phyloP scores from a whole-genome alignment of 2,113 vertebrate genomes.

The Gadus chalcogrammus region DNA sequence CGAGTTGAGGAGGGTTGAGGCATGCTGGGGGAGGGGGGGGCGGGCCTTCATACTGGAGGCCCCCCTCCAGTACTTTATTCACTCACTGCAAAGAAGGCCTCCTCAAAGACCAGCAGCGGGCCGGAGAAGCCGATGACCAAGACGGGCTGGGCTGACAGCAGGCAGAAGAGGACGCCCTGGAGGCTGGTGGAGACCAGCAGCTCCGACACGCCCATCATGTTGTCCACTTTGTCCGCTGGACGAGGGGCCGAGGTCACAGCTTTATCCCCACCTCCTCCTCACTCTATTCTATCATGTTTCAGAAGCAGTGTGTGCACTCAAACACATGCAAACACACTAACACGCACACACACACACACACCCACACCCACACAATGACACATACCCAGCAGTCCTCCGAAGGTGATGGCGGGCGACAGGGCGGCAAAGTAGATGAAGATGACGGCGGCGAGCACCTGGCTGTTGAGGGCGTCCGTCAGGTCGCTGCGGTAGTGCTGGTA shows the following conservation, averaged over 20 bases:
- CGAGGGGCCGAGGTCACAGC: no score
- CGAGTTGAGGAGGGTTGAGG: no score
- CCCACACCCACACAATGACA: slow-evolving; percentile 4
- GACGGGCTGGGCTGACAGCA: slow-evolving; percentile 88
- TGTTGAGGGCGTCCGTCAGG: slow-evolving; percentile 83
- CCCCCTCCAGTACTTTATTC: background rate
- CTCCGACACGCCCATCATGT: slow-evolving; percentile 90
- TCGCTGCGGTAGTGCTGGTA: slow-evolving; percentile 89
- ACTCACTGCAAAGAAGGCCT: slow-evolving; percentile 85
- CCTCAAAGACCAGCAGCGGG: slow-evolving; percentile 94
- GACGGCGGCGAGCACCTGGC: slow-evolving; percentile 86
- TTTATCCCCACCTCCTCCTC: no score
- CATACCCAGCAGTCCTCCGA: slow-evolving; percentile 88
- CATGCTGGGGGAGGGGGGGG: no score
- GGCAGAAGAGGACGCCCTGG: slow-evolving; percentile 87
- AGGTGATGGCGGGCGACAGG: slow-evolving; percentile 90
- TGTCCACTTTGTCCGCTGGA: slow-evolving; percentile 86
- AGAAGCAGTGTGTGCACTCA: no score
- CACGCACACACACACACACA: slow-evolving; percentile 2
- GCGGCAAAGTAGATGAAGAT: slow-evolving; percentile 99
- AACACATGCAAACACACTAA: background rate
- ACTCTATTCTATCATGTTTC: no score
- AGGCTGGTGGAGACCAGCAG: slow-evolving; percentile 87
- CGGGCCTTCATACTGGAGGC: no score
- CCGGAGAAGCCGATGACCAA: slow-evolving; percentile 94